Percentiles rank a stretch among this genome's conserved stretches.
phyloP scores from a whole-genome alignment of 2,888 invertebrate genomes.

The Cremastinae sp. region DNA sequence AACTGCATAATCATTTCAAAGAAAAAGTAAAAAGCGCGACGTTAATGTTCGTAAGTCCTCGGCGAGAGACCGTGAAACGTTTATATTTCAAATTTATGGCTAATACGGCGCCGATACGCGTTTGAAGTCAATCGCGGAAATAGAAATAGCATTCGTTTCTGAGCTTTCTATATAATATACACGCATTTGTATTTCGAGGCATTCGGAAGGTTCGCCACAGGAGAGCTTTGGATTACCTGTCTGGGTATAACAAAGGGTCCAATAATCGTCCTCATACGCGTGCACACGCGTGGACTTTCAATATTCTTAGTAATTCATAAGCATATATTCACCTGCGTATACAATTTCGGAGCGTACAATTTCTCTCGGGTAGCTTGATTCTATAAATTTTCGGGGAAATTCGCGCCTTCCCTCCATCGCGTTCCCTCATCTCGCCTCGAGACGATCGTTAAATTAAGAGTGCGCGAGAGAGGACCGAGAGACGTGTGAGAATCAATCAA shows the following conservation, averaged over 20 bases:
- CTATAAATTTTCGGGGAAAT: constrained; percentile 47
- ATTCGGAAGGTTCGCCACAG: constrained; percentile 22
- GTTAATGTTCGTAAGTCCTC: too few species aligned
- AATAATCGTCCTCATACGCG: constrained; percentile 3
- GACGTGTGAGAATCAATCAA: constrained; percentile 75
- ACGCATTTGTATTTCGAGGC: constrained; percentile 1
- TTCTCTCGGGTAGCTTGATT: constrained; percentile 26
- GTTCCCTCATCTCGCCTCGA: constrained; percentile 63
- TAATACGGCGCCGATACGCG: constrained; percentile 65
- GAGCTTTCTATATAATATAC: constrained; percentile 6
- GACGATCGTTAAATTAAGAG: constrained; percentile 70
- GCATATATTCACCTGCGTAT: constrained; percentile 6
- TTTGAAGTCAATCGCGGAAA: constrained; percentile 61
- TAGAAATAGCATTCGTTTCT: constrained; percentile 62
- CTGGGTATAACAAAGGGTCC: constrained; percentile 28
- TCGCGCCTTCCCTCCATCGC: constrained; percentile 43
- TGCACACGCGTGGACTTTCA: constrained; percentile 6
- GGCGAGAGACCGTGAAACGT: constrained; percentile 21
- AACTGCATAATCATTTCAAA: constrained; percentile 29
- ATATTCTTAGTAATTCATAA: constrained; percentile 26
- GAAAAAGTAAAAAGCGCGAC: constrained; percentile 20
- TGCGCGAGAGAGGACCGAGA: constrained; percentile 63
- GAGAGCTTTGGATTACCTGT: constrained; percentile 25
- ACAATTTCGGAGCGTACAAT: constrained; percentile 21
- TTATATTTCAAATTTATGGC: constrained; percentile 62